A percentile compares a stretch with the other conserved stretches of the same genome.
phyloP scores from a whole-genome alignment of 2,113 vertebrate species.

The Scomber colias region DNA sequence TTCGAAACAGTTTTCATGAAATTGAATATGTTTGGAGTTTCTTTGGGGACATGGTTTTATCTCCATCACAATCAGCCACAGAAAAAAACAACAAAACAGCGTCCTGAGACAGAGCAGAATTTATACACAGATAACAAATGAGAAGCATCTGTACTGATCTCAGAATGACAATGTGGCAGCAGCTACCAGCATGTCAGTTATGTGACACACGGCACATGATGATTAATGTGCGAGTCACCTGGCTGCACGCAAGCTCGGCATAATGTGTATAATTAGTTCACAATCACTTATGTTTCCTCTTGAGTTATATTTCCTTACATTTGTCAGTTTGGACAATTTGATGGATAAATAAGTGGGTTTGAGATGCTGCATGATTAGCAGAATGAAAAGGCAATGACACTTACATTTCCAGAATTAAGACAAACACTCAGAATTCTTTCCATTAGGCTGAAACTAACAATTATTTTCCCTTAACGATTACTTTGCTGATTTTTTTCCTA shows the following conservation, averaged over 20 bases:
- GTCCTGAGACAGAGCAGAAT: conserved; percentile 14
- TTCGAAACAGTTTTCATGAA: conserved; percentile 46
- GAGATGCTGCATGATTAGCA: neutral
- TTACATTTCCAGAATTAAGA: neutral
- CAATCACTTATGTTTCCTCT: conserved; percentile 53
- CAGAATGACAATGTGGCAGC: conserved; percentile 42
- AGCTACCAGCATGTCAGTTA: conserved; percentile 46
- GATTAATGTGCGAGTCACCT: conserved; percentile 68
- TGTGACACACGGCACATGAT: conserved; percentile 44
- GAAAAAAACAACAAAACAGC: neutral
- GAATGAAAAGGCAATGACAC: neutral
- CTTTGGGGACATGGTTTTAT: conserved; percentile 45
- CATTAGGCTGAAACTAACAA: neutral
- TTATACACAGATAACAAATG: conserved; percentile 29
- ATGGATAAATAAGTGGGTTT: neutral
- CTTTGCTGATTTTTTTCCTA: neutral
- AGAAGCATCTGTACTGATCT: conserved; percentile 52
- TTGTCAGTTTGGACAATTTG: conserved; percentile 24
- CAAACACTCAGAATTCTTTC: neutral
- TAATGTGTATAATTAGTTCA: conserved; percentile 58
- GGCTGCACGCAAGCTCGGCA: conserved; percentile 34
- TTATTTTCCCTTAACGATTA: neutral
- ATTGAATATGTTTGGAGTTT: conserved; percentile 27
- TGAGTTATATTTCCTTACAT: conserved; percentile 55
- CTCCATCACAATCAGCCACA: conserved; percentile 33